A percentile compares a stretch with the other conserved stretches of the same genome.
Evolutionary conservation across 2,888 invertebrate genomes (phyloP).

Genomic region (Bruchidius siliquastri): DNA sequence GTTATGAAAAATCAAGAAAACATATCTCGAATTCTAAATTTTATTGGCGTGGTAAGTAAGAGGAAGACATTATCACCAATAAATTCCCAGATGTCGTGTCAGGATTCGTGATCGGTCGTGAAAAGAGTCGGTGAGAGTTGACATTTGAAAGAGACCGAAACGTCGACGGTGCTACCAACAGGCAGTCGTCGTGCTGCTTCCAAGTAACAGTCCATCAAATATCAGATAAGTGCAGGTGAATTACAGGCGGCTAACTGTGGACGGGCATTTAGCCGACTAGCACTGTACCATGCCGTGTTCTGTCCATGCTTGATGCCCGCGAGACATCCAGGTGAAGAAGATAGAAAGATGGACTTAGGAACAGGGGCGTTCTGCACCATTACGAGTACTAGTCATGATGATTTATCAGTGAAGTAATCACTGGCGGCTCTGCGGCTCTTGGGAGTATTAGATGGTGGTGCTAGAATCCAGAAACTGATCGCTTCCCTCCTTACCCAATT

Average conservation of each 20-base stretch:
- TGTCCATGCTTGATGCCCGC: neutral
- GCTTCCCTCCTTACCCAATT: too few relatives aligned
- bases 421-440: too few relatives aligned
- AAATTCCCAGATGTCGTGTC: neutral
- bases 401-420: too few relatives aligned
- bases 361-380: neutral
- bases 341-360: neutral
- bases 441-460: too few relatives aligned
- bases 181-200: slow-evolving; percentile 8
- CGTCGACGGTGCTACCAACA: neutral
- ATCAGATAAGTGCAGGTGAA: slow-evolving; percentile 19
- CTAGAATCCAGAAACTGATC: too few relatives aligned
- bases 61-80: neutral
- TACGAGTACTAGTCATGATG: too few relatives aligned
- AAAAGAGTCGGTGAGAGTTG: neutral
- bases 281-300: neutral
- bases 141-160: neutral
- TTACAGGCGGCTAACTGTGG: slow-evolving; percentile 12
- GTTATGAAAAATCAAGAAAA: too few relatives aligned
- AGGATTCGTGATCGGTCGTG: neutral
- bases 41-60: neutral
- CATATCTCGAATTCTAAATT: too few relatives aligned
- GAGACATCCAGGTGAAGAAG: neutral
- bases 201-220: slow-evolving; percentile 17
- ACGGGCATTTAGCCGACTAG: neutral